Conservation (phyloP, 2,888 invertebrate species). For the Crematogaster levior region DNA sequence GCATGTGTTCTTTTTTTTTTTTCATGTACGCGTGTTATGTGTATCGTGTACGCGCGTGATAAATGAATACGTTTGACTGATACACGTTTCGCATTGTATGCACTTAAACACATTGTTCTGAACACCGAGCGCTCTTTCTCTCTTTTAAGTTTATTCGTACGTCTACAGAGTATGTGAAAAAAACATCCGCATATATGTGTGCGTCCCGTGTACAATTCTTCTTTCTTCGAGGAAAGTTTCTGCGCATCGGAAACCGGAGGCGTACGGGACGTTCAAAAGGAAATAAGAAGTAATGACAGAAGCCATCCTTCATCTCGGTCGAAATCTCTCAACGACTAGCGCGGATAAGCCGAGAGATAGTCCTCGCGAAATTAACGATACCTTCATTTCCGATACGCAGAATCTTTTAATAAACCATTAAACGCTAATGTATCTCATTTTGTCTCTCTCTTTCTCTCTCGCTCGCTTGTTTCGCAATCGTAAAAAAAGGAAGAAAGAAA, state of each 20-base stretch:
- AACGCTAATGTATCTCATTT: background rate
- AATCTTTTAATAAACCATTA: constrained; percentile 10
- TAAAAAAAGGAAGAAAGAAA: constrained; percentile 61
- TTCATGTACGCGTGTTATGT: constrained; percentile 48
- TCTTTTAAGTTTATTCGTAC: constrained; percentile 23
- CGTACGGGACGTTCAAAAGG: background rate
- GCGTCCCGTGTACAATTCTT: constrained; percentile 1
- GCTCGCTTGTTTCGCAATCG: constrained; percentile 58
- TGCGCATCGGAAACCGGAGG: background rate
- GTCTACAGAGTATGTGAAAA: constrained; percentile 38
- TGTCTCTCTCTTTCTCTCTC: constrained; percentile 11
- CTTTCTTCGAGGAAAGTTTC: background rate
- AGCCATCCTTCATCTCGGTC: background rate
- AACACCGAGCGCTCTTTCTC: constrained; percentile 37
- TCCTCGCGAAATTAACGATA: background rate
- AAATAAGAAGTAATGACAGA: background rate
- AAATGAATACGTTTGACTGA: constrained; percentile 71
- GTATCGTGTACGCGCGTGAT: constrained; percentile 40
- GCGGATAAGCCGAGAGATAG: background rate
- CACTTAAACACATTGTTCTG: constrained; percentile 41
- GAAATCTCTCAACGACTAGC: background rate
- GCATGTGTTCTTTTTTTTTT: constrained; percentile 15
- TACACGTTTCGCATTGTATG: constrained; percentile 59
- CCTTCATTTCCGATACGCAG: constrained; percentile 10
- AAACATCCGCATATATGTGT: background rate